phyloP scores from a whole-genome alignment of 2,888 invertebrate species.

The Cyclophora albipunctata region DNA sequence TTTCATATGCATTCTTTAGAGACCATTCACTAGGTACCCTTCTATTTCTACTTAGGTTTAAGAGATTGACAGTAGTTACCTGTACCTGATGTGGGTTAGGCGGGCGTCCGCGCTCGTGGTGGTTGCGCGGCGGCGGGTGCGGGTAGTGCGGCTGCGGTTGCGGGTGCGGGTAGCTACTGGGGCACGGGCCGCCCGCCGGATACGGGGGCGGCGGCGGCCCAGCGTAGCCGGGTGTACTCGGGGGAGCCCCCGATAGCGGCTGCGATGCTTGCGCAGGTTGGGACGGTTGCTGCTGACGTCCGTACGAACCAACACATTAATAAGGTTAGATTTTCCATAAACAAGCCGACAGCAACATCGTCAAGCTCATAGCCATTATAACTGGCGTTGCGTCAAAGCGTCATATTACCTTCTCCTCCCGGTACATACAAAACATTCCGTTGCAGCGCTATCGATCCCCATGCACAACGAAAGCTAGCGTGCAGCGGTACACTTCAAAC shows the following conservation, averaged over 20 bases:
- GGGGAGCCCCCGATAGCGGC: slow-evolving; percentile 71
- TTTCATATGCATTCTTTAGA: not conserved
- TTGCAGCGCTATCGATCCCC: slow-evolving; percentile 69
- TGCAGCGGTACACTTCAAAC: slow-evolving; percentile 69
- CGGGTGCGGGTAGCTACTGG: slow-evolving; percentile 60
- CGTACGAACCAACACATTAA: slow-evolving; percentile 77
- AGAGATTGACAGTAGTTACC: too few relatives aligned
- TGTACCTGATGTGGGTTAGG: slow-evolving; percentile 68
- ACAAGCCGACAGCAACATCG: slow-evolving; percentile 67
- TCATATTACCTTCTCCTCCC: slow-evolving; percentile 63
- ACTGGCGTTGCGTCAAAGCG: slow-evolving; percentile 66
- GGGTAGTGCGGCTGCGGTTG: slow-evolving; percentile 54
- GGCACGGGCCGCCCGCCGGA: slow-evolving; percentile 69
- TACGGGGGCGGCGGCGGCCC: slow-evolving; percentile 74
- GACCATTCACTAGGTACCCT: too few relatives aligned
- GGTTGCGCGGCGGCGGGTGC: slow-evolving; percentile 64
- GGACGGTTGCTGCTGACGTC: slow-evolving; percentile 76
- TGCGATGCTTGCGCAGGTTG: slow-evolving; percentile 73
- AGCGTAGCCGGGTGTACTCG: slow-evolving; percentile 72
- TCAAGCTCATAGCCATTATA: slow-evolving; percentile 65
- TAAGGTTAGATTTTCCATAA: slow-evolving; percentile 76
- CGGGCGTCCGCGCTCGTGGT: slow-evolving; percentile 70
- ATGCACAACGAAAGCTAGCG: slow-evolving; percentile 76
- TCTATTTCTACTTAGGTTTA: too few relatives aligned
- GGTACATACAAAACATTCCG: slow-evolving; percentile 62